Evolutionary conservation across 2,797 vertebrate genomes (phyloP), one percentile per base, ranked within the genome.

Genomic region (Telmatherina bonti): DNA sequence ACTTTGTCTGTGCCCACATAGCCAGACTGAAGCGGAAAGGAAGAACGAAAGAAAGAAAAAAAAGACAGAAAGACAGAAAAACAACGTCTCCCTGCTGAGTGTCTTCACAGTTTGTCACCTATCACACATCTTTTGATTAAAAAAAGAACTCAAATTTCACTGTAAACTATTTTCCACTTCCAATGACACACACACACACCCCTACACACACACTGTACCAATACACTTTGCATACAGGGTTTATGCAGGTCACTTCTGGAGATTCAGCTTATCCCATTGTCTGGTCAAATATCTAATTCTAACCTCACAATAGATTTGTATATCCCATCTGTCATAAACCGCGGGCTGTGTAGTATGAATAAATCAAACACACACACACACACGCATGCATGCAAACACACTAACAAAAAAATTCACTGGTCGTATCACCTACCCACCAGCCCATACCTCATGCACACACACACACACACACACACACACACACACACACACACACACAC

Each of bases 1-100:
- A 97, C 96, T 97, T 97, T 97, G 96, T 95, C 95, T 96, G 95
- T 95, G 95, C 95, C 95, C 91, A 95, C 89, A 92, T 83, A 93
- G 95, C 95, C 95, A 96, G 95, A 95, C 88, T 88, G 88, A 86
- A 72, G 73, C 83, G 84, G 62, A 49, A 22, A 49, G 22, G 24
- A 78, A 65, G 66, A 68, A 16, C 27, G 64, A 55, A 31, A 56
- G 69, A 75, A 51, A 67, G 49, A 63, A 47, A 59, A 18, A 60
- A 26, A 66, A 43, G 45, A 22, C 65, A 38, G 47, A 29, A 67
- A 35, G 56, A 12, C 59, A 60, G 11, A 69, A 41, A 67, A 49
- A 47, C 18, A n/a, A 38, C 47, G 24, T 6, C 72, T 77, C 49
- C 36, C 35, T 59, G 60, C 55, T 38, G 51, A 75, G 49, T 55